Base-by-base conservation (phyloP, 2,888 invertebrate genomes). In the Podotricha telesiphe region DNA sequence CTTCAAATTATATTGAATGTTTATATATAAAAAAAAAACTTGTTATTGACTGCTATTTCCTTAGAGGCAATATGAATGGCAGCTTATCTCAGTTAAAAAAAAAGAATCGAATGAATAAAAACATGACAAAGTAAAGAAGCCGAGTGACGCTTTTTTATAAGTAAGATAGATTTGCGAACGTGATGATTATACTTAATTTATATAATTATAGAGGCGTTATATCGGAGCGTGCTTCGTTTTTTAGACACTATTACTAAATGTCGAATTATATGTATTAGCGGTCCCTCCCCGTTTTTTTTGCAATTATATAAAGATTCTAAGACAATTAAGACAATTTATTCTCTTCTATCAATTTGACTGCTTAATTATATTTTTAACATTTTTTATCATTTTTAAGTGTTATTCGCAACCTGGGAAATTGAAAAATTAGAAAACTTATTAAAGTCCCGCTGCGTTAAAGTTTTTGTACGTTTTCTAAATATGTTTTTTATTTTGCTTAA, bases 131-230 rank as follows among this genome's bases (percentile, higher is more conserved):
- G 28, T 17, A 17, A 55, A 17, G 11, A 37, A 55, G 55, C 34
- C 34, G 34, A n/a, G 28, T 53, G 8, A 22, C 13, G 10, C 20
- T 53, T 53, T 28, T 28, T 53, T n/a, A 17, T 17, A n/a, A 28
- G 17, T 34, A 53, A 53, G 28, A 53, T 28, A 34, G 20, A n/a
- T 8, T 3, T 10, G 11, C 17, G 5, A 34, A 55, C 17, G 17
- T 11, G 34, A 53, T 34, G 17, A 55, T 55, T 55, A 37, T 55
- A 55, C 34, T 55, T 55, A 28, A 55, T 55, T 55, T 37, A 55
- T 17, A 55, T 55, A 55, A 55, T 55, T 55, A 55, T 55, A 55
- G 50, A 50, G 17, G 34, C 17, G 11, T 55, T 55, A 34, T 55
- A 37, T 37, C 11, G 11, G 17, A 34, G 11, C 34, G 34, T 34